phyloP scores from a whole-genome alignment of 2,888 invertebrate species.

The Cantharis rufa region DNA sequence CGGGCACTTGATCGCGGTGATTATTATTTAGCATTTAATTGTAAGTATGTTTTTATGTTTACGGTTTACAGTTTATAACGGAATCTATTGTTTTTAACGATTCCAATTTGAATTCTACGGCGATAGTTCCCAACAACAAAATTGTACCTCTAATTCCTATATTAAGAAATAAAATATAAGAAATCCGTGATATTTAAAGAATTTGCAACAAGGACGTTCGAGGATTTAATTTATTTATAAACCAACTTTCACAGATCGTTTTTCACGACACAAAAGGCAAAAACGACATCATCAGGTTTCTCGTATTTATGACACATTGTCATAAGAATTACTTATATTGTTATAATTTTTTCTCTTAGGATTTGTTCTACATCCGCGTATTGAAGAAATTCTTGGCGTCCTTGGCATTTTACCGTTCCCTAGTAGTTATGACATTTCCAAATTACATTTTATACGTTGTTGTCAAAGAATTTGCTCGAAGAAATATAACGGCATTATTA shows the following conservation, averaged over 20 bases:
- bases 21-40: not conserved
- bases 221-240: slow-evolving; percentile 45
- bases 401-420: slow-evolving; percentile 50
- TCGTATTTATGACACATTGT: not conserved
- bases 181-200: slow-evolving; percentile 2
- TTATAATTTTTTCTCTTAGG: not conserved
- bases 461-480: slow-evolving; percentile 1
- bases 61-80: slow-evolving; percentile 8
- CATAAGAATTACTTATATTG: not conserved
- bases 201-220: slow-evolving; percentile 42
- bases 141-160: not conserved
- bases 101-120: not conserved
- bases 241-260: slow-evolving; percentile 41
- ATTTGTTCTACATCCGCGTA: slow-evolving; percentile 30
- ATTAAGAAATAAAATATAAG: not conserved
- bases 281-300: not conserved
- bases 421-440: slow-evolving; percentile 9
- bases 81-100: not conserved
- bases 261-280: not conserved
- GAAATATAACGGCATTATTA: slow-evolving; percentile 14
- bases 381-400: slow-evolving; percentile 42
- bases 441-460: slow-evolving; percentile 13
- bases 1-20: not conserved
- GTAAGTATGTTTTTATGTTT: slow-evolving; percentile 2
- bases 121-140: slow-evolving; percentile 9